Conservation (phyloP, 2,888 invertebrate species). For the Mayetiola destructor region DNA sequence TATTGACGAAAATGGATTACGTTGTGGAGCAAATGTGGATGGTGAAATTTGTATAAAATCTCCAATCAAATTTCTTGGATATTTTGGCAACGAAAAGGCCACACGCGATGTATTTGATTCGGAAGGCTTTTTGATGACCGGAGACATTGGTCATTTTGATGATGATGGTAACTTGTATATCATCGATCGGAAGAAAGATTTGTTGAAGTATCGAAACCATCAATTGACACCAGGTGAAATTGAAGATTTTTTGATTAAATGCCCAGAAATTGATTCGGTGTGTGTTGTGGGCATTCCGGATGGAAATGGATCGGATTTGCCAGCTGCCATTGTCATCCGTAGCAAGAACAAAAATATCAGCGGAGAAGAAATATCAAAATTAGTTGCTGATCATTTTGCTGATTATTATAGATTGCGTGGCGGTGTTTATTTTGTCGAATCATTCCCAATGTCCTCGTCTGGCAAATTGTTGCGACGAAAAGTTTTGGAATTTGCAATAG, state of each 20-base stretch:
- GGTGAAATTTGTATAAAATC: slow-evolving; percentile 26
- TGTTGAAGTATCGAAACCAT: slow-evolving; percentile 13
- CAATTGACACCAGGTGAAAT: slow-evolving; percentile 15
- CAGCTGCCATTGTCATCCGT: slow-evolving; percentile 27
- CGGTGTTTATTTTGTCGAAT: slow-evolving; percentile 2
- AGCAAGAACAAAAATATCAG: slow-evolving; percentile 20
- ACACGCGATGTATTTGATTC: slow-evolving; percentile 14
- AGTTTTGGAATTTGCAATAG: neutral
- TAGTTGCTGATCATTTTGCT: slow-evolving; percentile 18
- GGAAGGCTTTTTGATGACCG: slow-evolving; percentile 15
- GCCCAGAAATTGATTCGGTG: slow-evolving; percentile 25
- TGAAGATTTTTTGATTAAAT: slow-evolving; percentile 14
- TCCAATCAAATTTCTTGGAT: slow-evolving; percentile 26
- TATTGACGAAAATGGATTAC: slow-evolving; percentile 23
- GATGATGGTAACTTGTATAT: slow-evolving; percentile 15
- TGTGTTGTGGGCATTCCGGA: slow-evolving; percentile 29
- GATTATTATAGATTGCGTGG: neutral
- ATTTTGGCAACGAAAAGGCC: slow-evolving; percentile 24
- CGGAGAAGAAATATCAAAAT: slow-evolving; percentile 20
- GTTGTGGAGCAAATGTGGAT: slow-evolving; percentile 24
- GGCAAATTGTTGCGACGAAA: neutral
- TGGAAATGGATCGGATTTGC: slow-evolving; percentile 24
- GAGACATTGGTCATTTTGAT: slow-evolving; percentile 17
- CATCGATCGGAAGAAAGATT: slow-evolving; percentile 15
- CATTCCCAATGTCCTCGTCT: neutral